phyloP scores from a whole-genome alignment of 1,140 invertebrate genomes.

The Riptortus pedestris region DNA sequence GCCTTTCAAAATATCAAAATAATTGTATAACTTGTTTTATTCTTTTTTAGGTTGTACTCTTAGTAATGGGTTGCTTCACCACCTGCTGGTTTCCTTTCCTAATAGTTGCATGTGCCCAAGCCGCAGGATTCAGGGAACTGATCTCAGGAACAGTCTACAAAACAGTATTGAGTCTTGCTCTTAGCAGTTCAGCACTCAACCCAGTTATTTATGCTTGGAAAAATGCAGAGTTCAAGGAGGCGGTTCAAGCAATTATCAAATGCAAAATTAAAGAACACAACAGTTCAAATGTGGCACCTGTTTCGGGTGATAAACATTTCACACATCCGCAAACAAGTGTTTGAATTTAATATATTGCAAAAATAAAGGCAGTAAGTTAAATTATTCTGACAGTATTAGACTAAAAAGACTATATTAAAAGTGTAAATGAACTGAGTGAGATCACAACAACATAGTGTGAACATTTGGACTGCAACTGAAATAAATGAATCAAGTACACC shows the following conservation, averaged over 20 bases:
- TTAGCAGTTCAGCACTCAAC: slow-evolving; percentile 64
- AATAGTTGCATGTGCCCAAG: slow-evolving; percentile 49
- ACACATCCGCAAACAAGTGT: slow-evolving; percentile 5
- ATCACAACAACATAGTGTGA: too few species aligned
- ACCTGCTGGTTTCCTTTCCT: slow-evolving; percentile 67
- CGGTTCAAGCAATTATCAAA: not conserved
- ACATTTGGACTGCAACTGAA: too few species aligned
- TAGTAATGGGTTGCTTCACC: slow-evolving; percentile 61
- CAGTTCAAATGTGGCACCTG: not conserved
- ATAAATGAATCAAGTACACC: too few species aligned
- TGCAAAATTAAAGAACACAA: slow-evolving; percentile 14
- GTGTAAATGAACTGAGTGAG: not conserved
- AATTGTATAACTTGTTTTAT: too few species aligned
- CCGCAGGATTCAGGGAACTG: slow-evolving; percentile 42
- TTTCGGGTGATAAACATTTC: not conserved
- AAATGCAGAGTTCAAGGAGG: slow-evolving; percentile 51
- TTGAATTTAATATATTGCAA: not conserved
- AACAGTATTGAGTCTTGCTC: slow-evolving; percentile 54
- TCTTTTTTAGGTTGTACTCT: slow-evolving; percentile 52
- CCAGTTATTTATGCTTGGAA: slow-evolving; percentile 74
- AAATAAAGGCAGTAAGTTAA: not conserved
- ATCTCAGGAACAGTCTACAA: slow-evolving; percentile 48
- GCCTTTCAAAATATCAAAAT: too few species aligned
- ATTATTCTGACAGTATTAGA: not conserved
- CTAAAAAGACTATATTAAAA: not conserved